A percentile compares a stretch with the other conserved stretches of the same genome.
phyloP scores from a whole-genome alignment of 2,113 vertebrate genomes.

The Smithornis capensis region DNA sequence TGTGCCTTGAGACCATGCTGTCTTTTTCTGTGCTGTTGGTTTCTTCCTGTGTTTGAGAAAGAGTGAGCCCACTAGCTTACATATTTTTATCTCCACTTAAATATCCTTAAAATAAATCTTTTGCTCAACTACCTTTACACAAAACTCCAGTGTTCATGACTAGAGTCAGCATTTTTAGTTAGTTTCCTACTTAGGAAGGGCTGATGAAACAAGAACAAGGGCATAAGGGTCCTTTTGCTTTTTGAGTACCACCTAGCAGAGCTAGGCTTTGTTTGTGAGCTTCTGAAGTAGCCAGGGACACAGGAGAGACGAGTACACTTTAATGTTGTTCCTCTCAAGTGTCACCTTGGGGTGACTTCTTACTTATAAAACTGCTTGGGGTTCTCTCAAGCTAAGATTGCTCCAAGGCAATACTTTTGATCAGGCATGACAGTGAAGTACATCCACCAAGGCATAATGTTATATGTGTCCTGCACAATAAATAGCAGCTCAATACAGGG shows the following conservation, averaged over 20 bases:
- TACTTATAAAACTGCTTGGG: slow-evolving; percentile 11
- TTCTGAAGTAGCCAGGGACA: slow-evolving; percentile 40
- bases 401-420: slow-evolving; percentile 45
- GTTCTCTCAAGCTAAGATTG: slow-evolving; percentile 16
- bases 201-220: not conserved
- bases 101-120: not conserved
- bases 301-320: slow-evolving; percentile 10
- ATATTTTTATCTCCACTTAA: not conserved
- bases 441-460: not conserved
- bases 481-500: not conserved
- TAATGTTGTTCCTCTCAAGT: slow-evolving; percentile 25
- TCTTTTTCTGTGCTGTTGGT: not conserved
- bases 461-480: not conserved
- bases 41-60: not conserved
- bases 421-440: not conserved
- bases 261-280: slow-evolving; percentile 1
- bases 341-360: slow-evolving; percentile 40
- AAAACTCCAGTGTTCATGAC: not conserved
- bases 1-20: not conserved
- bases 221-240: not conserved
- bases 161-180: slow-evolving; percentile 35
- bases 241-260: not conserved
- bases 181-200: slow-evolving; percentile 7
- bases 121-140: not conserved
- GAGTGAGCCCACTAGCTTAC: not conserved